A percentile compares a stretch with the other conserved stretches of the same genome.
These are phyloP conservation scores for Ginglymostoma cirratum DNA, from an alignment of 2,113 vertebrate species.

Conservation along the genomic window DNA sequence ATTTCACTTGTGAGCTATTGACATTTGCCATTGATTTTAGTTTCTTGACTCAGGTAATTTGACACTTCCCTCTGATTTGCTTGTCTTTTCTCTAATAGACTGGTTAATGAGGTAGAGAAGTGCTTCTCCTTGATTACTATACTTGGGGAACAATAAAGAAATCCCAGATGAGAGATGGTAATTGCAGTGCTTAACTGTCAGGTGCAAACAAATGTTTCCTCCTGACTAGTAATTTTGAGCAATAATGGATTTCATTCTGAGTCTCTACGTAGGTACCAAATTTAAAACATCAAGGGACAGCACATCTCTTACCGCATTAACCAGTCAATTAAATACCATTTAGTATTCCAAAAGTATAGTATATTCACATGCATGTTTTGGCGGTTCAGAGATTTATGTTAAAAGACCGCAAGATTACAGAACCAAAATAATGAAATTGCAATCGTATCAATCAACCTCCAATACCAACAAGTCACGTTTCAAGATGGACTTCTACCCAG, in stretches of 20 bases:
- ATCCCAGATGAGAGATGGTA: slow-evolving; percentile 26
- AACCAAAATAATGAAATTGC: neutral
- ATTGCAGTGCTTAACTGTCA: slow-evolving; percentile 10
- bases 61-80: slow-evolving; percentile 26
- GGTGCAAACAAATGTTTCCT: neutral
- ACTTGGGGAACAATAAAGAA: slow-evolving; percentile 31
- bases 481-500: neutral
- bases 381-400: neutral
- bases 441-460: neutral
- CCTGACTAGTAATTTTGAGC: neutral
- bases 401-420: neutral
- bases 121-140: slow-evolving; percentile 18
- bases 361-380: slow-evolving; percentile 4
- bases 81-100: slow-evolving; percentile 31
- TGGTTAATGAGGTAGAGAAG: slow-evolving; percentile 34
- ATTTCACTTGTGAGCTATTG: slow-evolving; percentile 7
- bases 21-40: slow-evolving; percentile 19
- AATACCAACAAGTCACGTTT: neutral
- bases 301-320: neutral
- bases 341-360: neutral
- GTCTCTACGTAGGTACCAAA: neutral
- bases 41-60: slow-evolving; percentile 28
- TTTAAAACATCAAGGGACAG: neutral
- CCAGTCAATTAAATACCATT: neutral
- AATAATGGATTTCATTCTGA: neutral